Conservation (phyloP, 2,797 vertebrate genomes). For the Galaxias olidus region DNA sequence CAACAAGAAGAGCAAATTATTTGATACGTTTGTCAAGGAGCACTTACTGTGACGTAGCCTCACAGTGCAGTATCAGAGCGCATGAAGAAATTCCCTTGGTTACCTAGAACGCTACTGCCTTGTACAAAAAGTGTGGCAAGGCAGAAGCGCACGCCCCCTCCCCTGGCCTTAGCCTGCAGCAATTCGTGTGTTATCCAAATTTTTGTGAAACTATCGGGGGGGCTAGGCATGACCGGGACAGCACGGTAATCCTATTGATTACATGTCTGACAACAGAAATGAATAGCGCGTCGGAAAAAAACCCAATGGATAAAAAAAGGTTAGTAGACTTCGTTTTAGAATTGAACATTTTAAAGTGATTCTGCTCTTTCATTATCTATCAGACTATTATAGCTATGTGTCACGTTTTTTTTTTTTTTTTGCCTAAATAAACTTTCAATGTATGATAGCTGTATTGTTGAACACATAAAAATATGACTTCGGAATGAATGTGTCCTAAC, state of each 20-base stretch:
- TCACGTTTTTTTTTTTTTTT: too few relatives aligned
- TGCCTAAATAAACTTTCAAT: too few relatives aligned
- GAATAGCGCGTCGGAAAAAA: slow-evolving; percentile 54
- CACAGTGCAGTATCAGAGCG: not conserved
- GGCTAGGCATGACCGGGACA: slow-evolving; percentile 3
- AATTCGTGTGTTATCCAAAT: not conserved
- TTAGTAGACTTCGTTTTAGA: slow-evolving; percentile 29
- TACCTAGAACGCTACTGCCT: not conserved
- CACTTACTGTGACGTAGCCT: not conserved
- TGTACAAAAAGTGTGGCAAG: not conserved
- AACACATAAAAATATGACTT: too few relatives aligned
- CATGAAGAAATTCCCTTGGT: slow-evolving; percentile 20
- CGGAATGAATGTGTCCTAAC: too few relatives aligned
- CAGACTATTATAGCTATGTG: too few relatives aligned
- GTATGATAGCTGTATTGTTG: too few relatives aligned
- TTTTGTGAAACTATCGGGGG: not conserved
- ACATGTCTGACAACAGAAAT: slow-evolving; percentile 16
- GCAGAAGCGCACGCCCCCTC: slow-evolving; percentile 10
- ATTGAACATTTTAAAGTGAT: not conserved
- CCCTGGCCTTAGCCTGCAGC: not conserved
- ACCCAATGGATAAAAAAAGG: slow-evolving; percentile 59
- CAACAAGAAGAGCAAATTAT: too few relatives aligned
- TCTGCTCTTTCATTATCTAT: too few relatives aligned
- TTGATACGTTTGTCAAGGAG: not conserved
- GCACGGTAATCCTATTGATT: slow-evolving; percentile 13